Evolutionary conservation across 2,888 invertebrate species (phyloP).

Genomic region (Operophtera brumata): DNA sequence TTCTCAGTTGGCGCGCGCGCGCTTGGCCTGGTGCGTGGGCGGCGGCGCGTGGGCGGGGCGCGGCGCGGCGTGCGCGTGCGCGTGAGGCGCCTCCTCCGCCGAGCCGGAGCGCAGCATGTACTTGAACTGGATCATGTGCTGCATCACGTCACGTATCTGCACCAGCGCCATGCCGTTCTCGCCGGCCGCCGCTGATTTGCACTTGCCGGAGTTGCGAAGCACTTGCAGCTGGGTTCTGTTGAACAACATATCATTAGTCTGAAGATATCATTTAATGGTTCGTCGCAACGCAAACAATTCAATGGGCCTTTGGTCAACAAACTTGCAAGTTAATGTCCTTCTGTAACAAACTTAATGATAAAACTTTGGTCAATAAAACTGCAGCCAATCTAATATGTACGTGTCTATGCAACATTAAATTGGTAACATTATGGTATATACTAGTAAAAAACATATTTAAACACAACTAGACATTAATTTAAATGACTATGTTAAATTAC

Average conservation of each 20-base stretch:
- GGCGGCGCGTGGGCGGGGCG: conserved; percentile 39
- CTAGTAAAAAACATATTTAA: too few species aligned
- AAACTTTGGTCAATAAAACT: too few species aligned
- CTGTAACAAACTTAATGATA: too few species aligned
- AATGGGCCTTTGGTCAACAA: too few species aligned
- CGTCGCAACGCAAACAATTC: too few species aligned
- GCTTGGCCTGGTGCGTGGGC: conserved; percentile 49
- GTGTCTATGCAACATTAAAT: too few species aligned
- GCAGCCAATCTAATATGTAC: too few species aligned
- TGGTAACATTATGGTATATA: too few species aligned
- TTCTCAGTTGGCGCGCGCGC: conserved; percentile 64
- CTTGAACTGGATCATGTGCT: conserved; percentile 92
- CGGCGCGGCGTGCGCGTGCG: conserved; percentile 29
- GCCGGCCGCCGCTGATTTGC: conserved; percentile 82
- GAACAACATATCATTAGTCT: not conserved
- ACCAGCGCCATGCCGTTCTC: conserved; percentile 89
- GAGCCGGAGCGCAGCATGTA: conserved; percentile 86
- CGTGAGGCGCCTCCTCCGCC: conserved; percentile 51
- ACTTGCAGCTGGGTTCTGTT: conserved; percentile 87
- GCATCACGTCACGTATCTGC: conserved; percentile 90
- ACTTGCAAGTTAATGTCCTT: too few species aligned
- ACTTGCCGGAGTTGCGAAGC: conserved; percentile 88
- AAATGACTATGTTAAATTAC: too few species aligned
- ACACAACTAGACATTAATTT: too few species aligned
- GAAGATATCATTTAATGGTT: not conserved